Conservation (phyloP, 2,888 invertebrate species). For the Acronicta psi region DNA sequence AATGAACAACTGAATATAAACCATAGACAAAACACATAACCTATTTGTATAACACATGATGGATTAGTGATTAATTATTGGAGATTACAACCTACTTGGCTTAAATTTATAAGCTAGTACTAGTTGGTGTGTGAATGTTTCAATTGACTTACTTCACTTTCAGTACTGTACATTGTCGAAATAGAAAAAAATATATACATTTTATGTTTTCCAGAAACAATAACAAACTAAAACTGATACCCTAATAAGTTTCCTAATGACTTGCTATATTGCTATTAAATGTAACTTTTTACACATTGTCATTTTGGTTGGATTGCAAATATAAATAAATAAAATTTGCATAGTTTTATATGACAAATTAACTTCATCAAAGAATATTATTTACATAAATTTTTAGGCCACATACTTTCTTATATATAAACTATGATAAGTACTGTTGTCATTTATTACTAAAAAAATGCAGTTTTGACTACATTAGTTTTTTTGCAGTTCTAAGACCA, state of each 20-base stretch:
- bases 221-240: not conserved
- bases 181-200: too few relatives aligned
- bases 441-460: too few relatives aligned
- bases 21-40: constrained; percentile 55
- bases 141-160: not conserved
- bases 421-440: too few relatives aligned
- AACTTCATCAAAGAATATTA: not conserved
- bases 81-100: constrained; percentile 18
- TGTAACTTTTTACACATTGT: not conserved
- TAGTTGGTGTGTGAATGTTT: not conserved
- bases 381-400: not conserved
- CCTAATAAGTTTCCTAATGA: not conserved
- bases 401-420: too few relatives aligned
- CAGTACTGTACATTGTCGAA: not conserved
- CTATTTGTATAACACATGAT: constrained; percentile 48
- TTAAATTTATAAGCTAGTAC: constrained; percentile 5
- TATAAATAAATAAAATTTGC: not conserved
- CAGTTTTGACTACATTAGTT: too few relatives aligned
- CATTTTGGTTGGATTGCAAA: not conserved
- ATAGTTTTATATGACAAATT: not conserved
- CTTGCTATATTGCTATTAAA: not conserved
- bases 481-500: too few relatives aligned
- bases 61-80: constrained; percentile 31
- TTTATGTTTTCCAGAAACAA: too few relatives aligned
- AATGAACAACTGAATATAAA: constrained; percentile 27